Conservation (phyloP, 2,113 vertebrate species). For the Campylomormyrus numenius region DNA sequence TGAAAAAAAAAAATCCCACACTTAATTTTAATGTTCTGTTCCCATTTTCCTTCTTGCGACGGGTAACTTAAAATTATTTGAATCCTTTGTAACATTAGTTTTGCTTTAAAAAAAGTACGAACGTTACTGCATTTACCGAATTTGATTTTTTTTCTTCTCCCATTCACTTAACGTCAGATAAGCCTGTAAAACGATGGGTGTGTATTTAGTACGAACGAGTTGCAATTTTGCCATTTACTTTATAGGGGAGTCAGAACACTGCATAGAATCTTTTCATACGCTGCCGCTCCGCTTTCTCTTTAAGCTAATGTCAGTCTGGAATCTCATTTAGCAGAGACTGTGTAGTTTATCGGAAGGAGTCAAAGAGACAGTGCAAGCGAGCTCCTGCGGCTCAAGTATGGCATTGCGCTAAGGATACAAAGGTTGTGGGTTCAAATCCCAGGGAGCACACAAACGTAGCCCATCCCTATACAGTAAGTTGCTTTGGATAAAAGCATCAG, state of each 20-base stretch:
- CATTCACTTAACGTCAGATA: neutral
- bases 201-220: neutral
- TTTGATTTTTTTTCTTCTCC: neutral
- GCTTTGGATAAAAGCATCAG: neutral
- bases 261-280: neutral
- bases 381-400: neutral
- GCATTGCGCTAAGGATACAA: neutral
- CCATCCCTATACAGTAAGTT: neutral
- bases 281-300: neutral
- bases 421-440: neutral
- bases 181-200: neutral
- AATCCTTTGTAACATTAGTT: neutral
- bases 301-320: neutral
- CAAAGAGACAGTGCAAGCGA: neutral
- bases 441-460: neutral
- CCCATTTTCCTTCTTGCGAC: neutral
- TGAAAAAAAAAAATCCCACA: constrained; percentile 5
- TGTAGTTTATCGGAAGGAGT: neutral
- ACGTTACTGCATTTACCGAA: neutral
- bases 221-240: neutral
- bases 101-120: neutral
- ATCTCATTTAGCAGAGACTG: neutral
- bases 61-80: neutral
- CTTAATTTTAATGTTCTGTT: neutral
- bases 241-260: neutral